Conservation (phyloP, 2,888 invertebrate species). For the Xestia c-nigrum region DNA sequence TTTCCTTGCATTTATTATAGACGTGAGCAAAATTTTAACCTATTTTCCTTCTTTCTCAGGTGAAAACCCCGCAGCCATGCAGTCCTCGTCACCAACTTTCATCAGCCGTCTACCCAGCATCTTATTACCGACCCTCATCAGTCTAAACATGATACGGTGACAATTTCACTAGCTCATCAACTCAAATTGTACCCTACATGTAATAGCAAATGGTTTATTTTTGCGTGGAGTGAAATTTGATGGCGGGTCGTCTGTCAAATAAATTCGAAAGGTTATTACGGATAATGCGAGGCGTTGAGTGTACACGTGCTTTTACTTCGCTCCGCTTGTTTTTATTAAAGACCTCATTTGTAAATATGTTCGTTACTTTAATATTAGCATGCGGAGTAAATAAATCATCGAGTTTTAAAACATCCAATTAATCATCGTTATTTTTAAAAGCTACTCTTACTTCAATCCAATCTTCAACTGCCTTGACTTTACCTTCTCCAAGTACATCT, state of each 20-base stretch:
- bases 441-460: background rate
- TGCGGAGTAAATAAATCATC: constrained; percentile 2
- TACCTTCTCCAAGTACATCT: constrained; percentile 8
- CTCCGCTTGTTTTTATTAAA: constrained; percentile 30
- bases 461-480: constrained; percentile 5
- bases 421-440: constrained; percentile 25
- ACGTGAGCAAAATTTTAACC: constrained; percentile 8
- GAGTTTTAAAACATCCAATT: constrained; percentile 11
- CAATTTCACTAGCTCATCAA: constrained; percentile 72
- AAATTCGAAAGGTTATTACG: constrained; percentile 50
- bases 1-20: background rate
- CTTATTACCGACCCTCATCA: constrained; percentile 74
- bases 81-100: constrained; percentile 90
- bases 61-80: constrained; percentile 96
- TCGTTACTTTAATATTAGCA: background rate
- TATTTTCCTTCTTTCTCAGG: constrained; percentile 87
- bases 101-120: constrained; percentile 74
- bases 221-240: constrained; percentile 68
- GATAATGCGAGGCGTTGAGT: constrained; percentile 31
- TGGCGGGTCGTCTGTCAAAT: constrained; percentile 46
- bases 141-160: constrained; percentile 83
- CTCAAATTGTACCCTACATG: constrained; percentile 67
- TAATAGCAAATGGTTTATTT: constrained; percentile 64
- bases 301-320: constrained; percentile 39
- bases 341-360: constrained; percentile 1